Percentiles rank a stretch among this genome's conserved stretches.
These are phyloP conservation scores for Penaeus monodon DNA, from an alignment of 2,888 invertebrate genomes.

Conservation along the genomic window DNA sequence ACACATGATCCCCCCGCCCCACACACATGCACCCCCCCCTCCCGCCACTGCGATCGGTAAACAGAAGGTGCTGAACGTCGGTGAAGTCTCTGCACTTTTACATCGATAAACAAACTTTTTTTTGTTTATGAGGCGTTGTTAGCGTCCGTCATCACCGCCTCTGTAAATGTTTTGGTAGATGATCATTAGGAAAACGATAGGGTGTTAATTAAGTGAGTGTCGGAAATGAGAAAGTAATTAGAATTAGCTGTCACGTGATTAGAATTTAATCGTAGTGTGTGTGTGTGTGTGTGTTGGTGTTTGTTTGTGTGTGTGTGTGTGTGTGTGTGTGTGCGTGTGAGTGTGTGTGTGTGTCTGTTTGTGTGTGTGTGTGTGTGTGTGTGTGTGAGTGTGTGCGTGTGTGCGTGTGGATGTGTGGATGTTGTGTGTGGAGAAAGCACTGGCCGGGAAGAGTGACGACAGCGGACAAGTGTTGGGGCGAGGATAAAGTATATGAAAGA, in stretches of 20 bases:
- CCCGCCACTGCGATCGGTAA: neutral
- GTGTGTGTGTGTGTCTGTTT: no score
- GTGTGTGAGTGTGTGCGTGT: no score
- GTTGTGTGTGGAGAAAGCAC: neutral
- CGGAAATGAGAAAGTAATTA: no score
- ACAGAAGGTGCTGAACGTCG: no score
- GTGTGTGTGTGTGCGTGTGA: no score
- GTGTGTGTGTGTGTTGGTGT: neutral
- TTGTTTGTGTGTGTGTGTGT: no score
- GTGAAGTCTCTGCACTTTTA: constrained; percentile 22
- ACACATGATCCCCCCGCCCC: neutral
- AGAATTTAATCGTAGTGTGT: neutral
- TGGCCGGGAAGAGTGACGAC: no score
- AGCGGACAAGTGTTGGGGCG: no score
- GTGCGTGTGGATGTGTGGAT: neutral
- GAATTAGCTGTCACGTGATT: no score
- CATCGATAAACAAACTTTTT: constrained; percentile 31
- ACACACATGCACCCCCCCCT: neutral
- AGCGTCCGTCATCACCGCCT: constrained; percentile 21
- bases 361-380: no score
- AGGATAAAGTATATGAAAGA: no score
- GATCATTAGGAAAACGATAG: constrained; percentile 26
- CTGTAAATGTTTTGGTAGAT: constrained; percentile 30
- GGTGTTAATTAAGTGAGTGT: constrained; percentile 40
- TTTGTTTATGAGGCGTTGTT: constrained; percentile 3